These are phyloP conservation scores for Dastarcus helophoroides DNA, from an alignment of 2,888 invertebrate genomes.

Conservation along the genomic window DNA sequence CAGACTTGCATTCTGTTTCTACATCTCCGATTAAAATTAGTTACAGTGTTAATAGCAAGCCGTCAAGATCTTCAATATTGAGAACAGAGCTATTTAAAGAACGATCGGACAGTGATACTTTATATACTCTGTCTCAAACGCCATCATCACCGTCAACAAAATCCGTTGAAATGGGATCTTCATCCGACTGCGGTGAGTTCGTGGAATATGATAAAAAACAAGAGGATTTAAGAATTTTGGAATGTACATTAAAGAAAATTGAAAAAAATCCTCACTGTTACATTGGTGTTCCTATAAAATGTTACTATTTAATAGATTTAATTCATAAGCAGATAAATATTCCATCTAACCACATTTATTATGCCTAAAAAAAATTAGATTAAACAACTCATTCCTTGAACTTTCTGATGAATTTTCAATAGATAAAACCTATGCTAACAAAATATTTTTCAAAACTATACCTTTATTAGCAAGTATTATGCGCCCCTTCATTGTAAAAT, in stretches of 20 bases:
- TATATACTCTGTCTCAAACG: constrained; percentile 7
- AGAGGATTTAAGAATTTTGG: constrained; percentile 11
- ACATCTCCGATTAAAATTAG: constrained; percentile 9
- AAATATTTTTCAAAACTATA: constrained; percentile 13
- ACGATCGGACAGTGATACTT: constrained; percentile 14
- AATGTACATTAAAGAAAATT: constrained; percentile 12
- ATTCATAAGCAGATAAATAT: constrained; percentile 14
- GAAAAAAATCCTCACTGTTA: constrained; percentile 13
- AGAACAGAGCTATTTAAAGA: constrained; percentile 9
- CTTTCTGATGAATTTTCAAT: constrained; percentile 19
- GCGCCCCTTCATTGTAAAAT: constrained; percentile 3
- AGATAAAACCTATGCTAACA: constrained; percentile 8
- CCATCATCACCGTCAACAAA: constrained; percentile 6
- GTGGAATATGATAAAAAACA: constrained; percentile 7
- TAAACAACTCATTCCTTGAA: constrained; percentile 16
- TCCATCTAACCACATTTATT: constrained; percentile 11
- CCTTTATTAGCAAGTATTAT: constrained; percentile 11
- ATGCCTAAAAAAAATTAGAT: constrained; percentile 16
- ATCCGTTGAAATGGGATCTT: constrained; percentile 4
- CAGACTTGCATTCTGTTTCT: constrained; percentile 5
- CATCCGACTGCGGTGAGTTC: constrained; percentile 9
- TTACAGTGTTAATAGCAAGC: constrained; percentile 3
- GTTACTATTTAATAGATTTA: constrained; percentile 11
- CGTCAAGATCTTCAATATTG: constrained; percentile 7
- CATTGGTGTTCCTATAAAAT: constrained; percentile 11